Evolutionary conservation across 2,113 vertebrate species (phyloP).

Genomic region (Ranitomeya variabilis): DNA sequence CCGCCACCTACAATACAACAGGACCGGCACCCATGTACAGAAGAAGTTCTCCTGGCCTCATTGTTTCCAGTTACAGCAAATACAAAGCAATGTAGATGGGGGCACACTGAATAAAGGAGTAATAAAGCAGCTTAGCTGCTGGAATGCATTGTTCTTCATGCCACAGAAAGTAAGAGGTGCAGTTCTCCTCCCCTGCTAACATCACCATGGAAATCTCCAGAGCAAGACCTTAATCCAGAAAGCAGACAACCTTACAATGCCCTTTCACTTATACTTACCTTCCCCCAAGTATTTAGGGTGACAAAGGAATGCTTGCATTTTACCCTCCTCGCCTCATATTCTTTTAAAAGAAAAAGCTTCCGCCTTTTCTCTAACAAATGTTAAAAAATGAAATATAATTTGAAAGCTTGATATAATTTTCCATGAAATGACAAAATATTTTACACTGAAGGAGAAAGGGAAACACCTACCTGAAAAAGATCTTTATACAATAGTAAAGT

Average conservation of each 20-base stretch:
- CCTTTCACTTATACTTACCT: slow-evolving; percentile 51
- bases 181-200: slow-evolving; percentile 39
- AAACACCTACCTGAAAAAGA: neutral
- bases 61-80: slow-evolving; percentile 23
- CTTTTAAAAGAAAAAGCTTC: neutral
- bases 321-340: neutral
- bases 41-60: slow-evolving; percentile 10
- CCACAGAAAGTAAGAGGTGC: slow-evolving; percentile 42
- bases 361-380: neutral
- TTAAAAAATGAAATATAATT: neutral
- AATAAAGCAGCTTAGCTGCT: slow-evolving; percentile 39
- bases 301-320: neutral
- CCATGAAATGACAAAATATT: slow-evolving; percentile 4
- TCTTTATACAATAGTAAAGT: neutral
- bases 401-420: slow-evolving; percentile 12
- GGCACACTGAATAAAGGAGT: neutral
- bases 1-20: neutral
- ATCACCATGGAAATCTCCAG: slow-evolving; percentile 54
- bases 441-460: neutral
- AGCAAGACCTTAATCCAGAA: slow-evolving; percentile 44
- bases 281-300: slow-evolving; percentile 32
- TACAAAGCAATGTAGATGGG: slow-evolving; percentile 32
- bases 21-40: neutral
- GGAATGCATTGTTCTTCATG: slow-evolving; percentile 53
- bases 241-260: slow-evolving; percentile 47